These are phyloP conservation scores for Danio kyathit DNA, from an alignment of 2,797 vertebrate genomes.

Conservation along the genomic window DNA sequence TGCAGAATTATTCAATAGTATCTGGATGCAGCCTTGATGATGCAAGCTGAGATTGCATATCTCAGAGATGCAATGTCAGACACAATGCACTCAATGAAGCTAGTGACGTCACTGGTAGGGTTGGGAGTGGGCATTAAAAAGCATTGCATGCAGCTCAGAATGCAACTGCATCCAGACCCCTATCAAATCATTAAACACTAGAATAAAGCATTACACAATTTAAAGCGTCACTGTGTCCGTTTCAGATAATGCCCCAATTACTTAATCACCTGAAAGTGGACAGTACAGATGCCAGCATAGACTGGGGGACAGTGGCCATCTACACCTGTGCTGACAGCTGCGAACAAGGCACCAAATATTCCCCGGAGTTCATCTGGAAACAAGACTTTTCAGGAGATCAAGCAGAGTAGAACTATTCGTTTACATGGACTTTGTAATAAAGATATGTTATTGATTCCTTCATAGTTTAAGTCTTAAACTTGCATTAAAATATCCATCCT, in stretches of 20 bases:
- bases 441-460: not conserved
- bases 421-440: not conserved
- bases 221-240: slow-evolving; percentile 10
- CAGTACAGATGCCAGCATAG: slow-evolving; percentile 88
- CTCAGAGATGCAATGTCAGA: too few species aligned
- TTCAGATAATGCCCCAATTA: slow-evolving; percentile 96
- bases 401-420: slow-evolving; percentile 1
- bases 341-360: slow-evolving; percentile 70
- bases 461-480: too few species aligned
- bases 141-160: too few species aligned
- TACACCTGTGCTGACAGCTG: slow-evolving; percentile 89
- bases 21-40: too few species aligned
- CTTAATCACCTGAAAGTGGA: slow-evolving; percentile 91
- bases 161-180: too few species aligned
- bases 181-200: too few species aligned
- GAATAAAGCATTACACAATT: not conserved
- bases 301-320: slow-evolving; percentile 91
- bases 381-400: slow-evolving; percentile 83
- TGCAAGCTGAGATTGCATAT: too few species aligned
- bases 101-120: too few species aligned
- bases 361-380: slow-evolving; percentile 93
- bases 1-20: not conserved
- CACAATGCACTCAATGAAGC: too few species aligned
- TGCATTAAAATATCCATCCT: too few species aligned
- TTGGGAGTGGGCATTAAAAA: too few species aligned